phyloP scores from a whole-genome alignment of 1,140 invertebrate species.

The Drosophila ambigua region DNA sequence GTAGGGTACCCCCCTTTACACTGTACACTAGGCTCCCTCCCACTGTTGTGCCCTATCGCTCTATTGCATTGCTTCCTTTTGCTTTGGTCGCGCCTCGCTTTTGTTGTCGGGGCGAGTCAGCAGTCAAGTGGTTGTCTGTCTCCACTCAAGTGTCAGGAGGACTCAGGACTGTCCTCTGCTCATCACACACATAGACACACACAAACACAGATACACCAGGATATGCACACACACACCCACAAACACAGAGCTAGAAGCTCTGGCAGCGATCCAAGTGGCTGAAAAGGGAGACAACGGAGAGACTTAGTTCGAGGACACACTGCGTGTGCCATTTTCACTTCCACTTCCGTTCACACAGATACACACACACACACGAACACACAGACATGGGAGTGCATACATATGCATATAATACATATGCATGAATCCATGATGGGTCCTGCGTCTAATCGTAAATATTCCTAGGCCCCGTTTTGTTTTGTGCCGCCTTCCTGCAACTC shows the following conservation, averaged over 20 bases:
- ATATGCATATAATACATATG: conserved; percentile 47
- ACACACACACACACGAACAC: conserved; percentile 9
- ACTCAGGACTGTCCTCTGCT: conserved; percentile 61
- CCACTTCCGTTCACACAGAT: conserved; percentile 45
- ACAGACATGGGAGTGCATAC: conserved; percentile 5
- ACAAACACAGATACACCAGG: conserved; percentile 28
- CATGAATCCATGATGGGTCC: conserved; percentile 38
- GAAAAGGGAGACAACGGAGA: conserved; percentile 28
- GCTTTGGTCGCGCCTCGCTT: conserved; percentile 18
- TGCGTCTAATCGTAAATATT: conserved; percentile 60
- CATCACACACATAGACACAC: conserved; percentile 3
- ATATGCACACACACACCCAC: neutral
- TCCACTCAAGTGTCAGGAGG: conserved; percentile 77
- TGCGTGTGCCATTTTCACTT: conserved; percentile 64
- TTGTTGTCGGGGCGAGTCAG: conserved; percentile 61
- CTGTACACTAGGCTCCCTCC: neutral
- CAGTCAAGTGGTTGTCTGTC: conserved; percentile 77
- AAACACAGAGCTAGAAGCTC: conserved; percentile 17
- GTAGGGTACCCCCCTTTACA: no score
- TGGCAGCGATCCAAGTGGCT: conserved; percentile 54
- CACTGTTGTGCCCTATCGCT: no score
- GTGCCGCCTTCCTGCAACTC: neutral
- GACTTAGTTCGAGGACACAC: conserved; percentile 53
- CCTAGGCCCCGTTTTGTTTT: conserved; percentile 37
- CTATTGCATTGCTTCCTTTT: conserved; percentile 1